phyloP scores from a whole-genome alignment of 2,113 vertebrate species.

The Callipepla californica region DNA sequence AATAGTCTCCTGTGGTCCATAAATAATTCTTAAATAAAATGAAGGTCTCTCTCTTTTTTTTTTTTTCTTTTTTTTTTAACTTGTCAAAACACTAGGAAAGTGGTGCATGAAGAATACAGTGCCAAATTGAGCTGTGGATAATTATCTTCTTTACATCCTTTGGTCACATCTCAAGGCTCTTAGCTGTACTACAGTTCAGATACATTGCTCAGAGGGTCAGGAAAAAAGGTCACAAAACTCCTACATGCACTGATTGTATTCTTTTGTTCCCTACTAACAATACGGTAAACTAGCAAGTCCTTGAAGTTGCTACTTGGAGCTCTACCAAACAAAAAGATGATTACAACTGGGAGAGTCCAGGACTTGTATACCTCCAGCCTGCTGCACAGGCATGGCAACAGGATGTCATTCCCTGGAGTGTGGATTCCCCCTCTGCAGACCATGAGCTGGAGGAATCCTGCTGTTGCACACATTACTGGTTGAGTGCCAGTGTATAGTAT shows the following conservation, averaged over 20 bases:
- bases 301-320: neutral
- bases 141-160: neutral
- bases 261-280: neutral
- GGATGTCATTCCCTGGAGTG: accelerated
- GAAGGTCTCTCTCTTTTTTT: neutral
- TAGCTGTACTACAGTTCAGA: neutral
- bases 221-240: neutral
- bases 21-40: neutral
- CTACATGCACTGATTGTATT: neutral
- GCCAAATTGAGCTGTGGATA: neutral
- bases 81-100: neutral
- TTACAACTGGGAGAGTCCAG: neutral
- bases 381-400: neutral
- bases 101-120: neutral
- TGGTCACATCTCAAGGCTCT: neutral
- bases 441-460: neutral
- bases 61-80: neutral
- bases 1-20: neutral
- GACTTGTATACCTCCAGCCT: neutral
- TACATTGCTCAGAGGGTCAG: neutral
- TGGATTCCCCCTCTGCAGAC: neutral
- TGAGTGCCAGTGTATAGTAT: neutral
- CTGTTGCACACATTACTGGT: neutral
- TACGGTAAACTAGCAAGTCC: neutral
- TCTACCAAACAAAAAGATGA: neutral